These are phyloP conservation scores for Nomada fabriciana DNA, from an alignment of 2,888 invertebrate genomes.

Conservation along the genomic window DNA sequence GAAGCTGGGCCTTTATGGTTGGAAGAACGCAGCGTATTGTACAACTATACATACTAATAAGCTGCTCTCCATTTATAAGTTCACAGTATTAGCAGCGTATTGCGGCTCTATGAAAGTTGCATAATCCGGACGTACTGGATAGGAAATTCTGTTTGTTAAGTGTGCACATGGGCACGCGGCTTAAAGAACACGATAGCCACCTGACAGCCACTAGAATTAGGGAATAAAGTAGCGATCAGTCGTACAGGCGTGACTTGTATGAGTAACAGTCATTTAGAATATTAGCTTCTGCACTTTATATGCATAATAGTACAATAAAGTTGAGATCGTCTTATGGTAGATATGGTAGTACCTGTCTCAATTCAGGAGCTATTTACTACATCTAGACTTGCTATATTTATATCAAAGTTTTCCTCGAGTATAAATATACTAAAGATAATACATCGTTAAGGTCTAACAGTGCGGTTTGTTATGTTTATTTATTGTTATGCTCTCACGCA, in stretches of 20 bases:
- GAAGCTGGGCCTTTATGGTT: background rate
- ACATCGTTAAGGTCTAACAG: too few relatives aligned
- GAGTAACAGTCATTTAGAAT: constrained; percentile 8
- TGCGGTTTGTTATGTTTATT: too few relatives aligned
- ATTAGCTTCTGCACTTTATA: background rate
- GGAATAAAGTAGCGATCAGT: constrained; percentile 3
- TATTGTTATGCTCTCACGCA: too few relatives aligned
- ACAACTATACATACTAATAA: constrained; percentile 21
- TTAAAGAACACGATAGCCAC: constrained; percentile 7
- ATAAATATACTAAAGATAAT: too few relatives aligned
- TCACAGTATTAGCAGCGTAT: constrained; percentile 22
- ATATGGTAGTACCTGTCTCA: too few relatives aligned
- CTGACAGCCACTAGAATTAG: background rate
- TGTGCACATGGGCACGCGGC: background rate
- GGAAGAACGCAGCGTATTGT: background rate
- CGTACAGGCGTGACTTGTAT: background rate
- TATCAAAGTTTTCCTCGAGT: too few relatives aligned
- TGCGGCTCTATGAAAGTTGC: constrained; percentile 9
- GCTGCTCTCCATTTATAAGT: constrained; percentile 35
- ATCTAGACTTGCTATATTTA: too few relatives aligned
- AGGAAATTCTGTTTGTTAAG: constrained; percentile 21
- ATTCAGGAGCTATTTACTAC: too few relatives aligned
- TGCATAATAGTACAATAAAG: background rate
- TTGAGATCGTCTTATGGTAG: background rate
- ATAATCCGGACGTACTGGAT: background rate